A percentile compares a stretch with the other conserved stretches of the same genome.
These are phyloP conservation scores for Heteromormyrus szaboi DNA, from an alignment of 2,797 vertebrate genomes.

Conservation along the genomic window DNA sequence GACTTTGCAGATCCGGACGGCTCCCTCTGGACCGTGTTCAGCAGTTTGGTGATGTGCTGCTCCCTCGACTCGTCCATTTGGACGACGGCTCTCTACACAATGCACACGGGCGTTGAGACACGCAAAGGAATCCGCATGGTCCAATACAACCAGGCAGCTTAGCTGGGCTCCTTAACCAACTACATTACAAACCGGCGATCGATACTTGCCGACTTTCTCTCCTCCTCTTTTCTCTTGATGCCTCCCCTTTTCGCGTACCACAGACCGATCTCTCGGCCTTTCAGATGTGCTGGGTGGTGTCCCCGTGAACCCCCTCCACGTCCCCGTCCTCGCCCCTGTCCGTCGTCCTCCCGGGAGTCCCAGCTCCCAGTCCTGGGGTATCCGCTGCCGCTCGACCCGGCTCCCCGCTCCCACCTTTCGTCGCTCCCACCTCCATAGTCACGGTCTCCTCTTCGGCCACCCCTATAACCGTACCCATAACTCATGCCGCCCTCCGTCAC, in stretches of 20 bases:
- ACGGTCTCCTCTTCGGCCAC: slow-evolving; percentile 38
- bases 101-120: background rate
- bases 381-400: slow-evolving; percentile 36
- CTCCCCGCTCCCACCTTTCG: slow-evolving; percentile 51
- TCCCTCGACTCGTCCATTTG: slow-evolving; percentile 90
- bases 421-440: slow-evolving; percentile 46
- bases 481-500: slow-evolving; percentile 47
- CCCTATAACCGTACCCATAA: slow-evolving; percentile 51
- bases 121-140: background rate
- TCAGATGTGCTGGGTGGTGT: slow-evolving; percentile 80
- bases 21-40: slow-evolving; percentile 74
- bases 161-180: background rate
- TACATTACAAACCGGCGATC: background rate
- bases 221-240: slow-evolving; percentile 69
- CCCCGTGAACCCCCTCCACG: slow-evolving; percentile 60
- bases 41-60: slow-evolving; percentile 82
- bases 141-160: background rate
- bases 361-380: slow-evolving; percentile 31
- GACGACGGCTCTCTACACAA: slow-evolving; percentile 79
- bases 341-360: slow-evolving; percentile 46
- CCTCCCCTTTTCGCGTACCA: slow-evolving; percentile 89
- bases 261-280: slow-evolving; percentile 85
- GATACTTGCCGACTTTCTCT: slow-evolving; percentile 61
- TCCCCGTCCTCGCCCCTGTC: slow-evolving; percentile 39
- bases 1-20: slow-evolving; percentile 46